Evolutionary conservation across 1,140 invertebrate species (phyloP).

Genomic region (Bombus cullumanus): DNA sequence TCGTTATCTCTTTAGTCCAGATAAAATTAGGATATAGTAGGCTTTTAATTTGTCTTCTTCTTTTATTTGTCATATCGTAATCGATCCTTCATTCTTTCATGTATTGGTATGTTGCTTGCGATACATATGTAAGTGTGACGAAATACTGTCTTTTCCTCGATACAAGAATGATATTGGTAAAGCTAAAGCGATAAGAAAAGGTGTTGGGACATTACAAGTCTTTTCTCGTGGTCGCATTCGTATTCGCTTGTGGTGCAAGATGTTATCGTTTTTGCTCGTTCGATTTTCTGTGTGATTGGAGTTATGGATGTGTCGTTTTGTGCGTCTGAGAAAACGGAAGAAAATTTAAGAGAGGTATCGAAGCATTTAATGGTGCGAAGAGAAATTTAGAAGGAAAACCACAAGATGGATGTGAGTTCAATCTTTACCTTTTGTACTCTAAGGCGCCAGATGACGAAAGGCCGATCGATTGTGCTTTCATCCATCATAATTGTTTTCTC

Average conservation of each 20-base stretch:
- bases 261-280: background rate
- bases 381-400: conserved; percentile 10
- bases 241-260: background rate
- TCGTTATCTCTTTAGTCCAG: background rate
- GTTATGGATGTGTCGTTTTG: background rate
- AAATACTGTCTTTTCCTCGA: background rate
- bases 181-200: background rate
- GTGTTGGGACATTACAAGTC: background rate
- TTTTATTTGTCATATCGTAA: background rate
- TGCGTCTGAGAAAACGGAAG: background rate
- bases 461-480: conserved; percentile 23
- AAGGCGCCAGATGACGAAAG: conserved; percentile 45
- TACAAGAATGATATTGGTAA: conserved; percentile 3
- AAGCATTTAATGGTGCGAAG: too few species aligned
- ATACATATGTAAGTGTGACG: background rate
- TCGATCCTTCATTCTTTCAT: background rate
- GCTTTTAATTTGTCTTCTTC: background rate
- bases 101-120: background rate
- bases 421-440: conserved; percentile 32
- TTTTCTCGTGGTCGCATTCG: conserved; percentile 18
- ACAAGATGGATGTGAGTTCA: conserved; percentile 29
- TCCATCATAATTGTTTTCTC: conserved; percentile 13
- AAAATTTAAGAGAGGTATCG: background rate
- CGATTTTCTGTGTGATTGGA: background rate
- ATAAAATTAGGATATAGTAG: background rate